These are phyloP conservation scores for Xenops minutus DNA, from an alignment of 2,797 vertebrate species.

Conservation along the genomic window DNA sequence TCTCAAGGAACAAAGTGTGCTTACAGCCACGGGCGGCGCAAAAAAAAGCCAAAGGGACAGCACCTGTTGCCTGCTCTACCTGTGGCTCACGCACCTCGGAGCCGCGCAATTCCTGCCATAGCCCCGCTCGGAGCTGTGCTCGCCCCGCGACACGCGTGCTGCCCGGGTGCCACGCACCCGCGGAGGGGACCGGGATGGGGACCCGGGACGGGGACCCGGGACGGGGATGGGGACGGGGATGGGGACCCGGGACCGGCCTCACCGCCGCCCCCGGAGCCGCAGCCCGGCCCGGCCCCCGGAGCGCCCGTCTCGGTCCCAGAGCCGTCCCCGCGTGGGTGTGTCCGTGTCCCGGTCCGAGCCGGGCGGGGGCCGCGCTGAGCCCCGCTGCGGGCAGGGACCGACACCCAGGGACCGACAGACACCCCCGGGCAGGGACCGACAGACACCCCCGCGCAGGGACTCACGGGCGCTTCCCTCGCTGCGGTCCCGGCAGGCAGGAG, in stretches of 20 bases:
- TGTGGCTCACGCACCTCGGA: neutral
- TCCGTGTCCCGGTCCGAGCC: accelerated
- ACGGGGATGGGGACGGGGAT: too few relatives aligned
- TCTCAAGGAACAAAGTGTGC: neutral
- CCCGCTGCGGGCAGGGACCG: neutral
- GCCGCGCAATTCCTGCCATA: accelerated
- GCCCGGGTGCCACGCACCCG: too few relatives aligned
- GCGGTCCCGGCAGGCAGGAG: too few relatives aligned
- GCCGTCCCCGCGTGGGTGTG: too few relatives aligned
- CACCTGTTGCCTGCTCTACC: constrained; percentile 3
- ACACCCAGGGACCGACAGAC: too few relatives aligned
- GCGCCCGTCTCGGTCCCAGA: neutral
- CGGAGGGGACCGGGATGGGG: neutral
- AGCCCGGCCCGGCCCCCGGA: neutral
- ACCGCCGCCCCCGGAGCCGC: neutral
- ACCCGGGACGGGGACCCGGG: too few relatives aligned
- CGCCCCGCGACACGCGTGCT: neutral
- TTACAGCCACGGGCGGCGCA: neutral
- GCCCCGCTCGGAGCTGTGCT: too few relatives aligned
- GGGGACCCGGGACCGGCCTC: neutral
- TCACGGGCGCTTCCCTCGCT: too few relatives aligned
- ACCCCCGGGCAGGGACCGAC: too few relatives aligned
- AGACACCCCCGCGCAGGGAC: too few relatives aligned
- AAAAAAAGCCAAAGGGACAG: neutral
- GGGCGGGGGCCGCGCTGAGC: neutral